Conservation (phyloP, 2,888 invertebrate species). For the Acanthacorydalis orientalis region DNA sequence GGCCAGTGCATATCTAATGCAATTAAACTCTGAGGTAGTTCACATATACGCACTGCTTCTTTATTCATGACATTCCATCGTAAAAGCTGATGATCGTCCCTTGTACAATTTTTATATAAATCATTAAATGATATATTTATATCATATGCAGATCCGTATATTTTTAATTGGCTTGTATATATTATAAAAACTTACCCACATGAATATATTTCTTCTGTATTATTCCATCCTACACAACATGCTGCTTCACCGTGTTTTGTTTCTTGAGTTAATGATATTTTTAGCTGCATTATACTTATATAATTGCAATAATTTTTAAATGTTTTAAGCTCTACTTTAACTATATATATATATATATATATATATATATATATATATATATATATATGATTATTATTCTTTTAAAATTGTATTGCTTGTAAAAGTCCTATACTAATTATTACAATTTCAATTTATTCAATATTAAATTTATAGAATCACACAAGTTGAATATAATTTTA, state of each 20-base stretch:
- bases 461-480: too few relatives aligned
- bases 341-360: too few relatives aligned
- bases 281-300: constrained; percentile 49
- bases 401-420: too few relatives aligned
- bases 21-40: constrained; percentile 66
- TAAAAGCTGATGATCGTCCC: constrained; percentile 82
- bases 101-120: constrained; percentile 25
- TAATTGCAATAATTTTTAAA: too few relatives aligned
- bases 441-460: too few relatives aligned
- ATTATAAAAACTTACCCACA: constrained; percentile 46
- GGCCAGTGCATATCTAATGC: constrained; percentile 86
- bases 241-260: constrained; percentile 64
- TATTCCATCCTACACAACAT: constrained; percentile 85
- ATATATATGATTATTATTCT: too few relatives aligned
- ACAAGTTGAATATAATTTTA: too few relatives aligned
- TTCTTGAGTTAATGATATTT: constrained; percentile 60
- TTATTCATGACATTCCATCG: constrained; percentile 76
- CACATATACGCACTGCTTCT: constrained; percentile 59
- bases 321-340: too few relatives aligned
- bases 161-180: constrained; percentile 6
- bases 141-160: too few relatives aligned
- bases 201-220: constrained; percentile 83
- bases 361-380: too few relatives aligned
- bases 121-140: too few relatives aligned
- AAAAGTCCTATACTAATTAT: too few relatives aligned